A percentile compares a stretch with the other conserved stretches of the same genome.
Evolutionary conservation across 2,113 vertebrate genomes (phyloP).

Genomic region (Xiphophorus hellerii): DNA sequence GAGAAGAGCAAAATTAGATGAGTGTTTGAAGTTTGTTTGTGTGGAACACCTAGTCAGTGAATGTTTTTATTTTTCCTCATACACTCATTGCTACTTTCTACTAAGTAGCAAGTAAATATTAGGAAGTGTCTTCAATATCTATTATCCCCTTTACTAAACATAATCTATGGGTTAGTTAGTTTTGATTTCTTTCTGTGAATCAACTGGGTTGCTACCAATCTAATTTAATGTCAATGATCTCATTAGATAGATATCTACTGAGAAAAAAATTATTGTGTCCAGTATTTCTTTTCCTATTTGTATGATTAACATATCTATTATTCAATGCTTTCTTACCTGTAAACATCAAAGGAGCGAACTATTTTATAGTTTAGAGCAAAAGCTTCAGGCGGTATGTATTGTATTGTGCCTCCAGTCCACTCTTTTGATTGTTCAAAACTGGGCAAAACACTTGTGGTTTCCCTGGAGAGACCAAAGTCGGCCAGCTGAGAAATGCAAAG

Average conservation of each 20-base stretch:
- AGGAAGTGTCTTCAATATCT: too few relatives aligned
- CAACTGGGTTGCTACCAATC: too few relatives aligned
- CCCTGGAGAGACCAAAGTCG: constrained; percentile 84
- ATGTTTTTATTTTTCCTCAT: too few relatives aligned
- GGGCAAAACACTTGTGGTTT: constrained; percentile 57
- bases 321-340: constrained; percentile 74
- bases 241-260: background rate
- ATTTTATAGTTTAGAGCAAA: constrained; percentile 59
- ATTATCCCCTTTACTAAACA: too few relatives aligned
- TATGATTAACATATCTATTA: background rate
- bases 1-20: too few relatives aligned
- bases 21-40: too few relatives aligned
- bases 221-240: too few relatives aligned
- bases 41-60: too few relatives aligned
- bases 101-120: too few relatives aligned
- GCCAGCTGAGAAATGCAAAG: constrained; percentile 73
- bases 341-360: constrained; percentile 75
- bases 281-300: background rate
- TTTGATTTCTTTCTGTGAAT: too few relatives aligned
- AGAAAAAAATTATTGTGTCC: background rate
- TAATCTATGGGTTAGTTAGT: too few relatives aligned
- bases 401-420: constrained; percentile 65
- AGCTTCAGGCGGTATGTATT: constrained; percentile 85
- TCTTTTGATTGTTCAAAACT: background rate
- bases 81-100: too few relatives aligned